Percentiles rank a stretch among this genome's conserved stretches.
These are phyloP conservation scores for Dufourea novaeangliae DNA, from an alignment of 1,140 invertebrate species.

Conservation along the genomic window DNA sequence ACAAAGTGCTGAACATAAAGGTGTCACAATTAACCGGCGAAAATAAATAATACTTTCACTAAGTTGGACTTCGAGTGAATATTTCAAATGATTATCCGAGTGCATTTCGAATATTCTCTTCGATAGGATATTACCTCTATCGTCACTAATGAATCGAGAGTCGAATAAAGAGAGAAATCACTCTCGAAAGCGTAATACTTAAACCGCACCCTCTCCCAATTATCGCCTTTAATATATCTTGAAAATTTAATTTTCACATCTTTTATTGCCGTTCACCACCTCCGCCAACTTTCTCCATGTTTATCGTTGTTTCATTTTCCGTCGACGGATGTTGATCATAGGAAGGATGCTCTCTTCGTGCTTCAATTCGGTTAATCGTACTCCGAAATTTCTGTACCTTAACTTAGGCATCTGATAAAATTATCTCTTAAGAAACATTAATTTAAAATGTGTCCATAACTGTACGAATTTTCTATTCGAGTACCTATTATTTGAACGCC, in stretches of 20 bases:
- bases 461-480: too few species aligned
- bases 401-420: too few species aligned
- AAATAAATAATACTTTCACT: constrained; percentile 11
- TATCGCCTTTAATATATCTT: neutral
- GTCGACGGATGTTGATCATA: neutral
- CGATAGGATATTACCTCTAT: neutral
- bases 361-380: too few species aligned
- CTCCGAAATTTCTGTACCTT: too few species aligned
- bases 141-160: neutral
- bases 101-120: neutral
- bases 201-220: constrained; percentile 40
- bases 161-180: neutral
- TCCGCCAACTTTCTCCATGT: constrained; percentile 30
- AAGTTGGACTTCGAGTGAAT: neutral
- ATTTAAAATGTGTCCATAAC: too few species aligned
- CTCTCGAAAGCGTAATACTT: constrained; percentile 50
- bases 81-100: neutral
- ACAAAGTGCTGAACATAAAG: neutral
- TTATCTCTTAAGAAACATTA: too few species aligned
- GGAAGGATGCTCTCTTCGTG: too few species aligned
- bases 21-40: neutral
- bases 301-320: constrained; percentile 28
- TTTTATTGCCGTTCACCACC: constrained; percentile 29
- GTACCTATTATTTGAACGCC: too few species aligned
- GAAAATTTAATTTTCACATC: constrained; percentile 32